phyloP scores from a whole-genome alignment of 2,797 vertebrate species.

The Ambastaia sidthimunki region DNA sequence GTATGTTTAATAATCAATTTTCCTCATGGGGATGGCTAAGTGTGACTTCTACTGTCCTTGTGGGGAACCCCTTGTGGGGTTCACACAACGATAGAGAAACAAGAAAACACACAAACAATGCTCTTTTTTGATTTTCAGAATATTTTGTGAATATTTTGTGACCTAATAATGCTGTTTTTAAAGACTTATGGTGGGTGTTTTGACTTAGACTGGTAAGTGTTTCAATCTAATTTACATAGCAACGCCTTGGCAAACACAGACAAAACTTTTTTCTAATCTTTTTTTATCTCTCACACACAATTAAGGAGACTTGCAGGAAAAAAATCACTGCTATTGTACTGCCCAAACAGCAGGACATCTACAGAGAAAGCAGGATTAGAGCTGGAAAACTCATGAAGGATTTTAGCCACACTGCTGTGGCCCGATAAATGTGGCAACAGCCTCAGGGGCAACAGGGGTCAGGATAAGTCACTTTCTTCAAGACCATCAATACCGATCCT shows the following conservation, averaged over 20 bases:
- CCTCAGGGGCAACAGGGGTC: slow-evolving; percentile 5
- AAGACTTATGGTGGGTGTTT: background rate
- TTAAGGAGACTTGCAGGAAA: background rate
- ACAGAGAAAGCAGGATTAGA: background rate
- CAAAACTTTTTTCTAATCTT: background rate
- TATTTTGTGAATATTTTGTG: too few relatives aligned
- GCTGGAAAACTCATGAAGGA: background rate
- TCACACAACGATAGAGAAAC: too few relatives aligned
- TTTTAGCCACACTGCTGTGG: slow-evolving; percentile 23
- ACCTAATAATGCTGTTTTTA: too few relatives aligned
- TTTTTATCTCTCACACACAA: background rate
- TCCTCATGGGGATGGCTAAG: too few relatives aligned
- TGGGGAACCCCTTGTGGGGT: too few relatives aligned
- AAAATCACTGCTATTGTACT: too few relatives aligned
- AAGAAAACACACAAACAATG: too few relatives aligned
- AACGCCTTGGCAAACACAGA: background rate
- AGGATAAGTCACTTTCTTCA: background rate
- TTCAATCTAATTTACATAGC: too few relatives aligned
- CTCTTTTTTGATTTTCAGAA: too few relatives aligned
- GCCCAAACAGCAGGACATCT: slow-evolving; percentile 10
- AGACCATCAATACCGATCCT: background rate
- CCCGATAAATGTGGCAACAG: background rate
- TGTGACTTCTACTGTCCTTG: too few relatives aligned
- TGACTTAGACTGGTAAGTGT: background rate
- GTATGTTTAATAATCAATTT: too few relatives aligned